A percentile compares a stretch with the other conserved stretches of the same genome.
Conservation (phyloP, 2,888 invertebrate species). For the Tipula confusa region DNA sequence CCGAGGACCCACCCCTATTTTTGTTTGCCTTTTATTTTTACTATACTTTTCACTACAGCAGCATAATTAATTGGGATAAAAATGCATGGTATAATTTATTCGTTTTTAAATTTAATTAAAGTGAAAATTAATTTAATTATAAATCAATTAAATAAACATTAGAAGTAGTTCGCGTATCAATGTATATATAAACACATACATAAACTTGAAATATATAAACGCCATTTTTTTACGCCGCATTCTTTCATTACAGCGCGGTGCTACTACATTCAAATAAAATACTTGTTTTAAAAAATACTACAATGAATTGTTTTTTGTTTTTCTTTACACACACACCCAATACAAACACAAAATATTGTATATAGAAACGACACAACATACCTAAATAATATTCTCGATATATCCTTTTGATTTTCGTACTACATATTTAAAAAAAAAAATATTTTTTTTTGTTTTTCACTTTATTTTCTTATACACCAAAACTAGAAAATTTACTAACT, state of each 20-base stretch:
- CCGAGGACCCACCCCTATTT: neutral
- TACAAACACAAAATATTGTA: neutral
- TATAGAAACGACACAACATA: too few relatives aligned
- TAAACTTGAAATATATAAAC: neutral
- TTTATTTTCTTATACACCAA: neutral
- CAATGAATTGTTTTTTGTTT: neutral
- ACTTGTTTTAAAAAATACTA: neutral
- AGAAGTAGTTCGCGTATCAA: neutral
- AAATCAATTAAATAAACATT: conserved; percentile 3
- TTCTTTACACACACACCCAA: neutral
- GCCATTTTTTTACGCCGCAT: conserved; percentile 28
- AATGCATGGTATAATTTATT: neutral
- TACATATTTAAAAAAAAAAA: neutral
- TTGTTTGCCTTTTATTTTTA: neutral
- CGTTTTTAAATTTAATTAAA: neutral
- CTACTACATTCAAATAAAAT: neutral
- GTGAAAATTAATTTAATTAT: neutral
- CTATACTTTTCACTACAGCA: neutral
- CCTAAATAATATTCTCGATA: neutral
- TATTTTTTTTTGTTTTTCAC: conserved; percentile 16
- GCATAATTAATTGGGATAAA: neutral
- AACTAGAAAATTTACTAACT: conserved; percentile 4
- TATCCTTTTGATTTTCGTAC: neutral
- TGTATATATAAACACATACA: neutral
- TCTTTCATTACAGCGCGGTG: conserved; percentile 7